Percentiles rank a stretch among this genome's conserved stretches.
These are phyloP conservation scores for Cyrtonyx montezumae DNA, from an alignment of 2,113 vertebrate genomes.

Conservation along the genomic window DNA sequence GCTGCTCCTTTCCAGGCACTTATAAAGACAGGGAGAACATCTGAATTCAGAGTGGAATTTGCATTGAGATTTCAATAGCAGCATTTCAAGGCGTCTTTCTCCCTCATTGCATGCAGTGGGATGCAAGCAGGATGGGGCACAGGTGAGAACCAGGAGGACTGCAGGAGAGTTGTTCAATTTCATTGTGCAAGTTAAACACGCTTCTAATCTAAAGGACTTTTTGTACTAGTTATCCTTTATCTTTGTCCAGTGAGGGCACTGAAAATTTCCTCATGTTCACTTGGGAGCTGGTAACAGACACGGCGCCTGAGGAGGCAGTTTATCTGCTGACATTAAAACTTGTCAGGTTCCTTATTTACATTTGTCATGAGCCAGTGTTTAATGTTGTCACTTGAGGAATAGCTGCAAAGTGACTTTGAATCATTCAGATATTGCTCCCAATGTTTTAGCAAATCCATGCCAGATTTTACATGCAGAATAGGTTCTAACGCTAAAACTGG, in stretches of 20 bases:
- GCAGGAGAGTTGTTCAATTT: background rate
- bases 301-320: background rate
- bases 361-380: background rate
- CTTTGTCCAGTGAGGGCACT: background rate
- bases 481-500: background rate
- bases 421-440: background rate
- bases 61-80: background rate
- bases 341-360: background rate
- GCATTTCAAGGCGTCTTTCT: background rate
- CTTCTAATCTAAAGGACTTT: slow-evolving; percentile 13
- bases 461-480: slow-evolving; percentile 43
- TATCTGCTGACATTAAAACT: background rate
- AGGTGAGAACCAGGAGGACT: fast-evolving
- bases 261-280: background rate
- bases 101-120: background rate
- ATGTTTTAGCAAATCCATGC: slow-evolving; percentile 29
- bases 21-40: background rate
- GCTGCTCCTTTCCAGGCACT: background rate
- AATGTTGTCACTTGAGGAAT: background rate
- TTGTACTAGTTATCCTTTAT: background rate
- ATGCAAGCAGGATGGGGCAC: background rate
- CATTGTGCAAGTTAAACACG: background rate
- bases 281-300: background rate
- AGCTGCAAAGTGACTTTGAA: background rate
- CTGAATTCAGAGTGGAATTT: background rate